Base-by-base conservation (phyloP, 2,888 invertebrate genomes). In the Julus scanicus region DNA sequence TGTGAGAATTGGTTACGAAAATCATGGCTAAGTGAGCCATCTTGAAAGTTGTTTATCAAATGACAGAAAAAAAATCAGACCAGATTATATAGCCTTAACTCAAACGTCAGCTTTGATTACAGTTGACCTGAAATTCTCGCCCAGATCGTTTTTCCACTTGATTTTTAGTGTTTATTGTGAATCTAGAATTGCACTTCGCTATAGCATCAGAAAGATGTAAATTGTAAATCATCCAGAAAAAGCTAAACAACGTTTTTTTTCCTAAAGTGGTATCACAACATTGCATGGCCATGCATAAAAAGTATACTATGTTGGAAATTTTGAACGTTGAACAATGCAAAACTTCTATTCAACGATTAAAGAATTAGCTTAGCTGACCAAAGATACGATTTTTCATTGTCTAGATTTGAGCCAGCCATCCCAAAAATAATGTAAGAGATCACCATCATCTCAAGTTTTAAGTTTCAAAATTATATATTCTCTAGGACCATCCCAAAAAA, bases 21-120 rank as follows among this genome's bases (percentile, higher is more conserved):
- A 80, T 80, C 80, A 80, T 80, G 80, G 80, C 80, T 80, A 80
- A 80, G 80, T 37, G 80, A 80, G 37, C 80, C 37, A 80, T 80
- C 80, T 37, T 80, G 37, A 80, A 80, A 15, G 80, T 80, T 80
- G 80, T 80, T 80, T 29, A 80, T 80, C 80, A 39, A 80, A 13
- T 80, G 80, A 80, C 80, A 80, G 11, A 15, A 39, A 39, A 37
- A 71, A 80, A 80, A 29, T 80, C 80, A 80, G 80, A 80, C 80
- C 29, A 80, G 37, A 80, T 80, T 80, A 39, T 39, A 37, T 80
- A 39, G 29, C 29, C 29, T 80, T 80, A 37, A 37, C 80, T 80
- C 80, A 80, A 80, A 37, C 80, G 37, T 80, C 37, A 80, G 15
- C 80, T 80, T 80, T 80, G 37, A 80, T 80, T 80, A 80, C 80